These are phyloP conservation scores for Gadus macrocephalus DNA, from an alignment of 2,113 vertebrate genomes.

Conservation along the genomic window DNA sequence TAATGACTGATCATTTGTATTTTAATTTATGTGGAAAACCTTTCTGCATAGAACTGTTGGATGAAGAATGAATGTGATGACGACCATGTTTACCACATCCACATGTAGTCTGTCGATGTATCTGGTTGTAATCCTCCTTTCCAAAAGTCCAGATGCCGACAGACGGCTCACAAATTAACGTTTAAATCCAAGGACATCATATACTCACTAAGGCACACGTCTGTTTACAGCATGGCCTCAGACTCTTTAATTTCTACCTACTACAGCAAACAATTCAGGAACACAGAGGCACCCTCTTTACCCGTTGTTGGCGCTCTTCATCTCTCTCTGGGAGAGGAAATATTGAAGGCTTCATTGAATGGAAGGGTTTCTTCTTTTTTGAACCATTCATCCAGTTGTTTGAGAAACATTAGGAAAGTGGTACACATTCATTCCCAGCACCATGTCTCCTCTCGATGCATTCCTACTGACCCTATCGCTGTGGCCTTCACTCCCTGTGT, in stretches of 20 bases:
- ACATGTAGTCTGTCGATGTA: too few relatives aligned
- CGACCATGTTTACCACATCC: too few relatives aligned
- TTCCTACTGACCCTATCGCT: conserved; percentile 18
- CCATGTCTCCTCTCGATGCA: conserved; percentile 19
- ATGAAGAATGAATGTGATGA: too few relatives aligned
- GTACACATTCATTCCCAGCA: conserved; percentile 34
- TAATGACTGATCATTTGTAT: too few relatives aligned
- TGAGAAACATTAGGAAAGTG: conserved; percentile 37
- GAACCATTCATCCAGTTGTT: conserved; percentile 40
- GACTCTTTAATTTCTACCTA: neutral
- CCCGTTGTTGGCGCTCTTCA: conserved; percentile 13
- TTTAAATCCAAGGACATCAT: too few relatives aligned
- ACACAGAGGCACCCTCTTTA: neutral
- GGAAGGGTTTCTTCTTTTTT: conserved; percentile 33
- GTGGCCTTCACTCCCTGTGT: conserved; percentile 29
- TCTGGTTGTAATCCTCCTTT: too few relatives aligned
- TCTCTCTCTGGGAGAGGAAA: conserved; percentile 42
- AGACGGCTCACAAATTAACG: too few relatives aligned
- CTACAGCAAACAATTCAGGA: neutral
- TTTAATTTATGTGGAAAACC: too few relatives aligned
- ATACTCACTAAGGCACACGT: too few relatives aligned
- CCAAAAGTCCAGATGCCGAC: too few relatives aligned
- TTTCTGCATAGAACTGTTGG: too few relatives aligned
- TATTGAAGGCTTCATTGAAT: conserved; percentile 44
- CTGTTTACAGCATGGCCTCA: too few relatives aligned